Conservation (phyloP, 2,113 vertebrate genomes). For the Centropus bengalensis region DNA sequence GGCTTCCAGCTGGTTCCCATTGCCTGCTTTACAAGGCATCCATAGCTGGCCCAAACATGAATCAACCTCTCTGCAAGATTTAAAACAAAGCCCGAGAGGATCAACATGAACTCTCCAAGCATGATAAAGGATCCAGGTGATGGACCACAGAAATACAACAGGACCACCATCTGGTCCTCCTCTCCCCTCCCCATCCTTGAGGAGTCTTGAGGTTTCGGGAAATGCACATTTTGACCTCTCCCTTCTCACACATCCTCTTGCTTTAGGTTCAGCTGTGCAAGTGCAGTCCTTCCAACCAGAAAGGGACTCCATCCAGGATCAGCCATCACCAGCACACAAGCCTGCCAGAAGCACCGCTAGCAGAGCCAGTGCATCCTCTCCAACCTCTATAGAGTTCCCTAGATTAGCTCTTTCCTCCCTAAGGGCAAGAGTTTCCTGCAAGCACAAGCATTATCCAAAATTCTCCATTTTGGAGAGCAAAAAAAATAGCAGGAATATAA, state of each 20-base stretch:
- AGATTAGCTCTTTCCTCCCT: constrained; percentile 49
- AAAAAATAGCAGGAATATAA: background rate
- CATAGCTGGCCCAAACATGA: background rate
- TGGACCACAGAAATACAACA: background rate
- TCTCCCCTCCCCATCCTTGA: background rate
- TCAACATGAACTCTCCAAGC: background rate
- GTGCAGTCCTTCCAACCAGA: background rate
- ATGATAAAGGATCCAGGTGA: background rate
- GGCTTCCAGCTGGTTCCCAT: constrained; percentile 11
- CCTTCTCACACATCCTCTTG: background rate
- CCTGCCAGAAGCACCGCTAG: constrained; percentile 26
- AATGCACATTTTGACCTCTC: background rate
- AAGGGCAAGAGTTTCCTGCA: constrained; percentile 9
- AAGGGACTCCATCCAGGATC: constrained; percentile 43
- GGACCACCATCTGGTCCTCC: background rate
- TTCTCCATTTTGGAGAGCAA: background rate
- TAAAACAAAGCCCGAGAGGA: background rate
- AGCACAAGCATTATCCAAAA: constrained; percentile 25
- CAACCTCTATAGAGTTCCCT: constrained; percentile 2
- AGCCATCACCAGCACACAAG: background rate
- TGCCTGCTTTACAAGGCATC: background rate
- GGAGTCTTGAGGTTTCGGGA: background rate
- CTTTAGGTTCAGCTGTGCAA: constrained; percentile 31
- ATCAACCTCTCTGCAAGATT: background rate
- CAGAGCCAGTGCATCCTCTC: constrained; percentile 42